Evolutionary conservation across 2,888 invertebrate species (phyloP).

Genomic region (Elegia similella): DNA sequence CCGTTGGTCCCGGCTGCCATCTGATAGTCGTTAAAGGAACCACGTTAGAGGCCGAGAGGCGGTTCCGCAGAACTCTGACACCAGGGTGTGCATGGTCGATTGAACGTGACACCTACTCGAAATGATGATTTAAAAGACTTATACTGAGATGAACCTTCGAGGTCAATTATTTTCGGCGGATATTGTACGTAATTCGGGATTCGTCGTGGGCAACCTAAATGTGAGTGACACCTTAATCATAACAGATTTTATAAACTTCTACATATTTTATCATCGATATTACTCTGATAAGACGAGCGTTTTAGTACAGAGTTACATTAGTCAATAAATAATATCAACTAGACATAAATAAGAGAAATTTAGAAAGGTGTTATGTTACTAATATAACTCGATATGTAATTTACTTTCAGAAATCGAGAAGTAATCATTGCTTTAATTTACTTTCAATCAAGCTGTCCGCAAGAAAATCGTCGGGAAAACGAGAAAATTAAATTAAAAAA

Average conservation of each 20-base stretch:
- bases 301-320: background rate
- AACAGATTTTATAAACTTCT: background rate
- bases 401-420: conserved; percentile 34
- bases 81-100: too few species aligned
- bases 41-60: too few species aligned
- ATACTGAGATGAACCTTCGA: background rate
- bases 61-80: too few species aligned
- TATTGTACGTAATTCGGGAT: background rate
- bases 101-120: too few species aligned
- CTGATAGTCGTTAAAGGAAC: too few species aligned
- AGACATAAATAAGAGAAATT: background rate
- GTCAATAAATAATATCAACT: background rate
- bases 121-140: too few species aligned
- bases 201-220: background rate
- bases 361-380: conserved; percentile 10
- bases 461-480: conserved; percentile 48
- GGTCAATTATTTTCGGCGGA: background rate
- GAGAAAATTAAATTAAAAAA: conserved; percentile 70
- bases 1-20: too few species aligned
- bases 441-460: conserved; percentile 58
- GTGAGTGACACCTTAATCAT: background rate
- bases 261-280: too few species aligned
- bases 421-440: conserved; percentile 50
- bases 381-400: conserved; percentile 22
- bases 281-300: too few species aligned